Conservation (phyloP, 1,140 invertebrate species). For the Pectinophora gossypiella region DNA sequence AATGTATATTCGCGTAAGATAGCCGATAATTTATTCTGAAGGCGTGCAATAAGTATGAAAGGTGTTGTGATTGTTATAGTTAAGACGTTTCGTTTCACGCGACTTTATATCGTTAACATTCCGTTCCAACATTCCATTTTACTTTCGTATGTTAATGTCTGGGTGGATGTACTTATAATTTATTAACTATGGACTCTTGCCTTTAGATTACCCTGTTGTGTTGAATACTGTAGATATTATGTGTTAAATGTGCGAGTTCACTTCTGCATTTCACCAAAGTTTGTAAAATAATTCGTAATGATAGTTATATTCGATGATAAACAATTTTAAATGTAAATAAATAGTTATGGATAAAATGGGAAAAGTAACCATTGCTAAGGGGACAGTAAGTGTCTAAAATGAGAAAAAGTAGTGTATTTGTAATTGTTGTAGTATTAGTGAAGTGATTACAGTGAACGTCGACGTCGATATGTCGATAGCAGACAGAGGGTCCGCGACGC, state of each 20-base stretch:
- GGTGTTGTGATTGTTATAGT: conserved; percentile 67
- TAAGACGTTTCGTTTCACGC: conserved; percentile 33
- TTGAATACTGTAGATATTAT: conserved; percentile 54
- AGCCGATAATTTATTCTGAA: conserved; percentile 64
- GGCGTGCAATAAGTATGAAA: conserved; percentile 71
- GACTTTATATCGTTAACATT: conserved; percentile 60
- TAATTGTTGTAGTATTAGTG: conserved; percentile 73
- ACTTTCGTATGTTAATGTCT: conserved; percentile 25
- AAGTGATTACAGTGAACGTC: conserved; percentile 56
- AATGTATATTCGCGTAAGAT: conserved; percentile 70
- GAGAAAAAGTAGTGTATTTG: conserved; percentile 72
- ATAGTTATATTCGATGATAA: conserved; percentile 68
- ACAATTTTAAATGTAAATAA: conserved; percentile 74
- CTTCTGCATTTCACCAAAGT: conserved; percentile 73
- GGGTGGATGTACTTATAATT: not conserved
- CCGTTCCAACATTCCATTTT: conserved; percentile 55
- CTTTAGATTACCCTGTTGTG: conserved; percentile 19
- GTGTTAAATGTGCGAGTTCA: conserved; percentile 59
- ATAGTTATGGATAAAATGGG: conserved; percentile 66
- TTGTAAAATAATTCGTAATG: conserved; percentile 74
- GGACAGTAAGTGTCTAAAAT: conserved; percentile 70
- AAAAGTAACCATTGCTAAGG: conserved; percentile 63
- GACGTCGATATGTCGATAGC: conserved; percentile 20
- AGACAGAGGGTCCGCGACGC: conserved; percentile 52
- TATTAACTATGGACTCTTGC: conserved; percentile 9